Conservation (phyloP, 1,140 invertebrate genomes). For the Euura saliciscinereae region DNA sequence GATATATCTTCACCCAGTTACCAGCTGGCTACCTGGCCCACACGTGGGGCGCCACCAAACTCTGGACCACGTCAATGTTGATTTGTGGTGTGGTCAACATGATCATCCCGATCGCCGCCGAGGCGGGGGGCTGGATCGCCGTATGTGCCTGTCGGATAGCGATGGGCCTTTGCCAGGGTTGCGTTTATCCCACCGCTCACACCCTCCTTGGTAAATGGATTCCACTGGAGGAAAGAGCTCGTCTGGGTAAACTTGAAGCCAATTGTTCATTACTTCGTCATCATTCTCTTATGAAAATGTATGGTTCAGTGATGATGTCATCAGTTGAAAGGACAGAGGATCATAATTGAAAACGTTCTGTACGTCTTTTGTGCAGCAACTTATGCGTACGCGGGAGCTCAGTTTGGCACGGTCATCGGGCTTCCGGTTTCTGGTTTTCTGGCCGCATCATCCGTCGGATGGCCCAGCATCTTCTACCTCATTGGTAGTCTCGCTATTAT, state of each 20-base stretch:
- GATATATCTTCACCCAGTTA: slow-evolving; percentile 63
- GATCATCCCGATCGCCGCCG: slow-evolving; percentile 47
- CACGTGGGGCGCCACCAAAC: slow-evolving; percentile 56
- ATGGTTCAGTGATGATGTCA: too few species aligned
- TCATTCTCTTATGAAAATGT: too few species aligned
- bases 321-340: too few species aligned
- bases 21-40: slow-evolving; percentile 61
- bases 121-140: slow-evolving; percentile 65
- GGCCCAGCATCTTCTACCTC: slow-evolving; percentile 67
- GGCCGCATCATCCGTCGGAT: slow-evolving; percentile 62
- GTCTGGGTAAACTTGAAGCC: slow-evolving; percentile 40
- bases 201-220: slow-evolving; percentile 82
- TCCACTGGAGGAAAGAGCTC: slow-evolving; percentile 69
- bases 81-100: slow-evolving; percentile 59
- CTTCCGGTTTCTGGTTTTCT: slow-evolving; percentile 66
- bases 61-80: slow-evolving; percentile 52
- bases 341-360: too few species aligned
- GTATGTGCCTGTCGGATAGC: slow-evolving; percentile 69
- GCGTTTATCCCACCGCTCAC: slow-evolving; percentile 79
- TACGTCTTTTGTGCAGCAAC: slow-evolving; percentile 33
- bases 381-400: slow-evolving; percentile 60
- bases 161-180: slow-evolving; percentile 80
- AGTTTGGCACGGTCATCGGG: slow-evolving; percentile 69
- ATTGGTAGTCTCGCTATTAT: slow-evolving; percentile 60
- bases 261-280: background rate